Evolutionary conservation across 2,113 vertebrate genomes (phyloP), one percentile per base, ranked within the genome.

Genomic region (Catharus bicknelli): DNA sequence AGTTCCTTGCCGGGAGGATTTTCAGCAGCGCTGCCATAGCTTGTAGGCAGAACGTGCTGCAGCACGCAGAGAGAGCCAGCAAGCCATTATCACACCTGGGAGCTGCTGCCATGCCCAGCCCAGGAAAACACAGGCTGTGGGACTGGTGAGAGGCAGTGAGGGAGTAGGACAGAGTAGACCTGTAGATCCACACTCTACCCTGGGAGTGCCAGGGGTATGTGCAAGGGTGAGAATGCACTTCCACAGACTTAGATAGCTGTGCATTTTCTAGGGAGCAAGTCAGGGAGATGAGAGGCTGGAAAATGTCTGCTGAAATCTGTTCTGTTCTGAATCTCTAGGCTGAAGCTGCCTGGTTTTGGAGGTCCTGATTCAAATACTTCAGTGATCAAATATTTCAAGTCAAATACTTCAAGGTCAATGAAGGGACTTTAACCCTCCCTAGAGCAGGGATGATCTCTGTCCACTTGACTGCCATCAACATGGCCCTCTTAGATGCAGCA

Each of bases 1-100:
- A 51, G 90, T 89, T 93, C 90, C 85, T 85, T 69, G 93, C 91
- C 79, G 78, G 87, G 67, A 93, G 78, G 59, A 55, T 88, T 76
- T 73, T 54, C 88, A 77, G 59, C 81, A 47, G 61, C 1, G 1
- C 64, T 95, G 83, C 80, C 62, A 1, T 26, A 22, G 69, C 74
- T 51, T 27, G 74, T 32, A 10, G 87, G 88, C 93, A 90, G 85
- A 88, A 36, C 88, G 0, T 90, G 95, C 85, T 38, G 38, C 16
- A 25, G 88, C 95, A 94, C 0, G 90, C 2, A 30, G 58, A 19
- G 48, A 27, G 61, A 93, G 66, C 40, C 1, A 1, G 70, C 81
- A 68, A 70, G 32, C 66, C 84, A 84, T 57, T 66, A 22, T 57
- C 66, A 20, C 57, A 25, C 0, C 0, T 29, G 36, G 42, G 48